Conservation (phyloP, 2,888 invertebrate genomes). For the Drosophila mulleri region DNA sequence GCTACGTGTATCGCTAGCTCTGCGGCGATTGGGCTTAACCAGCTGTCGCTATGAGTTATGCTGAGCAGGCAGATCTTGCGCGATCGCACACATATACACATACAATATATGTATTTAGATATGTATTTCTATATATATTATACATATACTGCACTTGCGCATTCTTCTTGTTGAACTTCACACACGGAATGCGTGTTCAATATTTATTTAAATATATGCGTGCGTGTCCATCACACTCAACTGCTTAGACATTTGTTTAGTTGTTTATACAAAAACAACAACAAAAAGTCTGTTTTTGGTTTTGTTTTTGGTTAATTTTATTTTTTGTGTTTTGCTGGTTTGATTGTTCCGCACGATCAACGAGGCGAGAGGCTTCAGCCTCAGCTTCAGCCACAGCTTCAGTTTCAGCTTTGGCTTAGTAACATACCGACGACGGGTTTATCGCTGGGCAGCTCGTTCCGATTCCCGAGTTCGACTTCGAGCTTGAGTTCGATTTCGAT, state of each 20-base stretch:
- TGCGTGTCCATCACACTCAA: constrained; percentile 46
- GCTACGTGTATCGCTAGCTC: constrained; percentile 34
- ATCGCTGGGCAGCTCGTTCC: constrained; percentile 49
- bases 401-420: constrained; percentile 40
- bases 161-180: constrained; percentile 15
- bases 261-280: constrained; percentile 52
- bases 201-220: constrained; percentile 22
- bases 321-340: constrained; percentile 21
- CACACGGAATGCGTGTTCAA: constrained; percentile 30
- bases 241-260: constrained; percentile 43
- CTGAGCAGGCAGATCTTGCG: constrained; percentile 11
- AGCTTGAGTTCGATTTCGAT: constrained; percentile 33
- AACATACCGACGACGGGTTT: constrained; percentile 80
- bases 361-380: constrained; percentile 51
- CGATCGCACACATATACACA: constrained; percentile 1
- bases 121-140: constrained; percentile 7
- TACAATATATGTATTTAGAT: constrained; percentile 6
- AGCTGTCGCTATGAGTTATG: constrained; percentile 5
- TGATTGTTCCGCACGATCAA: constrained; percentile 76
- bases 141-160: constrained; percentile 18
- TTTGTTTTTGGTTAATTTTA: constrained; percentile 20
- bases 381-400: constrained; percentile 24
- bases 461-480: constrained; percentile 53
- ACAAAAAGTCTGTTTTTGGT: constrained; percentile 42
- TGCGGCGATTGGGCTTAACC: constrained; percentile 7